These are phyloP conservation scores for Platygyra sinensis DNA, from an alignment of 64 coral and sea anemone species.

Conservation along the genomic window DNA sequence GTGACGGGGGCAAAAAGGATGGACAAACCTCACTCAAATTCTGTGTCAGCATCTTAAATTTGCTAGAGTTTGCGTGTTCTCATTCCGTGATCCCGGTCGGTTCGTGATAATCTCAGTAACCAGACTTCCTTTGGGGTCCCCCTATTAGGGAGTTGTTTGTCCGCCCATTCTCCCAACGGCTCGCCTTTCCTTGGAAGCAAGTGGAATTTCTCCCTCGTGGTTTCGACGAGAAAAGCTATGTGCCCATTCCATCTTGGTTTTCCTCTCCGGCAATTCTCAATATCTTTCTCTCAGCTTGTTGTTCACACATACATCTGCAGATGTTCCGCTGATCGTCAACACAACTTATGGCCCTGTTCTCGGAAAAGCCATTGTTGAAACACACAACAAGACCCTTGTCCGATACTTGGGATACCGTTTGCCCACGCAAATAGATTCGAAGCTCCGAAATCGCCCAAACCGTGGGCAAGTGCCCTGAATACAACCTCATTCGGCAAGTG, in stretches of 20 bases:
- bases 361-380: constrained; percentile 16
- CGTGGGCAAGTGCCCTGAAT: constrained; percentile 13
- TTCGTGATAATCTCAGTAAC: too few species aligned
- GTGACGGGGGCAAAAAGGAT: neutral
- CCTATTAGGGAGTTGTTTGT: neutral
- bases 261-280: neutral
- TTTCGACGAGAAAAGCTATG: neutral
- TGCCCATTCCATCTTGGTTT: neutral
- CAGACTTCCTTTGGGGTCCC: too few species aligned
- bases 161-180: neutral
- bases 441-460: neutral
- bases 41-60: too few species aligned
- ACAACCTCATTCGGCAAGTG: constrained; percentile 23
- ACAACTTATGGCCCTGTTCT: constrained; percentile 54
- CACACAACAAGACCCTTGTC: constrained; percentile 32
- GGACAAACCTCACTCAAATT: neutral
- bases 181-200: too few species aligned
- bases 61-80: too few species aligned
- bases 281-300: neutral
- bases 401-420: constrained; percentile 77
- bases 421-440: constrained; percentile 61
- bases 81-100: too few species aligned
- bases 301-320: neutral
- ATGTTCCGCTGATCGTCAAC: neutral
- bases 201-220: too few species aligned